Base-by-base conservation (phyloP, 1,140 invertebrate species). In the Helicoverpa zea region DNA sequence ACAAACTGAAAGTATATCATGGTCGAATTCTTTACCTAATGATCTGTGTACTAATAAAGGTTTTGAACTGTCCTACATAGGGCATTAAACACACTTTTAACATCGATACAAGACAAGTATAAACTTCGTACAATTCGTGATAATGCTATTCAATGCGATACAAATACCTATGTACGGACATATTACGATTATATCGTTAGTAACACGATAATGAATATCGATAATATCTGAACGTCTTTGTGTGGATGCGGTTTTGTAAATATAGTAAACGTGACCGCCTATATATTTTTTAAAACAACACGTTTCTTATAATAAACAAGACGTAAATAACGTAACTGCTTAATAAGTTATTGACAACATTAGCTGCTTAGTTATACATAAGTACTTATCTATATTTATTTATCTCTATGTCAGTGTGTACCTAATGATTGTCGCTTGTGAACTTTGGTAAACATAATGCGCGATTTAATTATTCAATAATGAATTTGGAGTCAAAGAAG, bases 171-270 rank as follows among this genome's bases (percentile, higher is more conserved):
- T 10, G 18, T 49, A 68, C 51, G 54, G 4, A 73, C 11, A 23
- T 35, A 11, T 56, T 58, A 43, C 43, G 52, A 73, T 73, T 73
- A 58, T 73, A 73, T 73, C 70, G 52, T 43, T 54, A 16, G 52
- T 54, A 30, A 54, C 52, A n/a, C 43, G 51, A 73, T 58, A 58
- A 73, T 73, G 58, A 73, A 58, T 72, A 72, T 68, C 70, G 58
- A 43, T 43, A 73, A 73, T 73, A 73, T 35, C 70, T 56, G 56
- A 43, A 29, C 18, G 18, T 49, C 64, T 66, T 66, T 68, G 64
- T 68, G 43, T 23, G 14, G 49, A 23, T 16, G 43, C 23, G 16
- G 16, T 58, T 66, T 43, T 58, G 56, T 58, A 16, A 14, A 43
- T 29, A 16, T 47, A 64, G 10, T 47, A 18, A 47, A 13, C 35